These are phyloP conservation scores for Geothlypis trichas DNA, from an alignment of 2,113 vertebrate species.

Conservation along the genomic window DNA sequence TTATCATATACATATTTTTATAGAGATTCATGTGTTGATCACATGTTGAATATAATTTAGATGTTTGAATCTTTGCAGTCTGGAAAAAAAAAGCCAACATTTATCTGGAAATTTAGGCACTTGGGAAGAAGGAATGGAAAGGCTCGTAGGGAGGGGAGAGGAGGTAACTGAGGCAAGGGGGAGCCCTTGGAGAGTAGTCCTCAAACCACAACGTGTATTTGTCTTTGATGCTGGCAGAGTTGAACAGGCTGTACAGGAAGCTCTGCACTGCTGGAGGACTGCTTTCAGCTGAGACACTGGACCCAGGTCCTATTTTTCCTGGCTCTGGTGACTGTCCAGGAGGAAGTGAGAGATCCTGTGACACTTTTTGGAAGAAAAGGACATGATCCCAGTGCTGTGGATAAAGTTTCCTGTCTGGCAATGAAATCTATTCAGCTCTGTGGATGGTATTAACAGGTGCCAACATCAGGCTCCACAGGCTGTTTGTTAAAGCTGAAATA, in stretches of 20 bases:
- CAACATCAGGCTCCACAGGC: not conserved
- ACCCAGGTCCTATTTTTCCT: constrained; percentile 57
- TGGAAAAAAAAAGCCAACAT: not conserved
- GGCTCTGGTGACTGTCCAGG: constrained; percentile 45
- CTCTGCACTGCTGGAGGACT: constrained; percentile 40
- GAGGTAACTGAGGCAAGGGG: not conserved
- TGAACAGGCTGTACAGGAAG: constrained; percentile 18
- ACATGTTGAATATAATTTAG: not conserved
- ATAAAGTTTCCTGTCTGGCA: constrained; percentile 58
- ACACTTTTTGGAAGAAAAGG: constrained; percentile 54
- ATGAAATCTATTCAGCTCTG: not conserved
- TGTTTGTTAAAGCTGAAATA: not conserved
- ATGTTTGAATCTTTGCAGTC: not conserved
- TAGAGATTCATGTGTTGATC: not conserved
- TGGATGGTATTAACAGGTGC: constrained; percentile 51
- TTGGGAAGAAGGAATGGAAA: constrained; percentile 27
- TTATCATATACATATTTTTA: not conserved
- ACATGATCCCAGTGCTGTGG: constrained; percentile 21
- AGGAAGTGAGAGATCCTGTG: constrained; percentile 61
- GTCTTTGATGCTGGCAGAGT: constrained; percentile 25
- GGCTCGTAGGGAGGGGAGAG: not conserved
- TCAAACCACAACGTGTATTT: not conserved
- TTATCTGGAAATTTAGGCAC: not conserved
- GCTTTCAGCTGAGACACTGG: constrained; percentile 46
- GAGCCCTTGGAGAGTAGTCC: not conserved